Percentiles rank a stretch among this genome's conserved stretches.
Evolutionary conservation across 2,888 invertebrate species (phyloP).

Genomic region (Emmelina monodactyla): DNA sequence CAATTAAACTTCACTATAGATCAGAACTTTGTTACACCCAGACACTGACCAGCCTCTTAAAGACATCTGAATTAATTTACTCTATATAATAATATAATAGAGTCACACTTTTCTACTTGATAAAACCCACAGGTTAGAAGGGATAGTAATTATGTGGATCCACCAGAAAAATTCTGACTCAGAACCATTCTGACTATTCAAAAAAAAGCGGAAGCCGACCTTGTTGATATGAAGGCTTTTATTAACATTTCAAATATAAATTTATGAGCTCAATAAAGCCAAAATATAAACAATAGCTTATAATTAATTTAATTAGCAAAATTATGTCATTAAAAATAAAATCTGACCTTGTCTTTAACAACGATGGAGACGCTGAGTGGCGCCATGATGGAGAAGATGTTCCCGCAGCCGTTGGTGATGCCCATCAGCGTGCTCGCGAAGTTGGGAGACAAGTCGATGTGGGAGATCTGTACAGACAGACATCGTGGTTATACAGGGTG

Average conservation of each 20-base stretch:
- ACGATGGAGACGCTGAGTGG: constrained; percentile 77
- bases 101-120: no score
- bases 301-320: background rate
- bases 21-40: no score
- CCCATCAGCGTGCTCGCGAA: constrained; percentile 87
- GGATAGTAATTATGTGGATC: no score
- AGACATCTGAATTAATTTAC: no score
- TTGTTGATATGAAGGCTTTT: background rate
- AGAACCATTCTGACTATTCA: background rate
- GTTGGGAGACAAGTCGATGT: constrained; percentile 85
- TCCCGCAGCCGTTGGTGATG: constrained; percentile 81
- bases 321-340: background rate
- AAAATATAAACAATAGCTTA: background rate
- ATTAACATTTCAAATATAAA: background rate
- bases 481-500: no score
- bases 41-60: no score
- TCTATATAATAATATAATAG: no score
- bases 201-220: background rate
- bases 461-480: constrained; percentile 66
- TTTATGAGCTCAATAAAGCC: background rate
- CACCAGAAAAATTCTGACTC: no score
- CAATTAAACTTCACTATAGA: background rate
- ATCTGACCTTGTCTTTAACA: constrained; percentile 68
- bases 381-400: constrained; percentile 80
- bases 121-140: no score